These are phyloP conservation scores for Anguilla japonica DNA, from an alignment of 2,113 vertebrate genomes.

Conservation along the genomic window DNA sequence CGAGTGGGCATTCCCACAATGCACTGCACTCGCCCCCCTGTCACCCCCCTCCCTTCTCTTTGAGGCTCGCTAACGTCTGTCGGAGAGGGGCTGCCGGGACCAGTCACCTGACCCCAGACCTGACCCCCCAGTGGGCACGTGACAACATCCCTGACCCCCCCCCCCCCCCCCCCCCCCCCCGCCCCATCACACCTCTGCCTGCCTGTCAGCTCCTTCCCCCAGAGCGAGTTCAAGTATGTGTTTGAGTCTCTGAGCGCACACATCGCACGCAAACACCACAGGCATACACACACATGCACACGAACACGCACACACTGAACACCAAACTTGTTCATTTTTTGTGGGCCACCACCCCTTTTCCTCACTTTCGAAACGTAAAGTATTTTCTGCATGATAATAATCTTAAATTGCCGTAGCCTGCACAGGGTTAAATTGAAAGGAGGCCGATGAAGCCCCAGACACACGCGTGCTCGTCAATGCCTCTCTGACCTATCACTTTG, in stretches of 20 bases:
- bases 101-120: constrained; percentile 33
- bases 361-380: not conserved
- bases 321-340: not conserved
- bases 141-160: constrained; percentile 40
- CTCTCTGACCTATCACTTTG: not conserved
- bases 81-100: constrained; percentile 27
- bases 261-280: too few relatives aligned
- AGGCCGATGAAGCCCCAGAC: not conserved
- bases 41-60: not conserved
- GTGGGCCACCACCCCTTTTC: not conserved
- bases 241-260: not conserved
- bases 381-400: not conserved
- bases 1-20: not conserved
- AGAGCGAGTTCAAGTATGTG: not conserved
- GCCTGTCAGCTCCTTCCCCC: constrained; percentile 34
- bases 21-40: not conserved
- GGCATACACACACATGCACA: too few relatives aligned
- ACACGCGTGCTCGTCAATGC: not conserved
- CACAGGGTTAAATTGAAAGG: not conserved
- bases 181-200: constrained; percentile 46
- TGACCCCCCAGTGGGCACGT: constrained; percentile 26
- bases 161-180: constrained; percentile 39
- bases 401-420: not conserved
- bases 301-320: not conserved
- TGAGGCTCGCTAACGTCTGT: constrained; percentile 10